Evolutionary conservation across 2,797 vertebrate genomes (phyloP).

Genomic region (Streptopelia turtur): DNA sequence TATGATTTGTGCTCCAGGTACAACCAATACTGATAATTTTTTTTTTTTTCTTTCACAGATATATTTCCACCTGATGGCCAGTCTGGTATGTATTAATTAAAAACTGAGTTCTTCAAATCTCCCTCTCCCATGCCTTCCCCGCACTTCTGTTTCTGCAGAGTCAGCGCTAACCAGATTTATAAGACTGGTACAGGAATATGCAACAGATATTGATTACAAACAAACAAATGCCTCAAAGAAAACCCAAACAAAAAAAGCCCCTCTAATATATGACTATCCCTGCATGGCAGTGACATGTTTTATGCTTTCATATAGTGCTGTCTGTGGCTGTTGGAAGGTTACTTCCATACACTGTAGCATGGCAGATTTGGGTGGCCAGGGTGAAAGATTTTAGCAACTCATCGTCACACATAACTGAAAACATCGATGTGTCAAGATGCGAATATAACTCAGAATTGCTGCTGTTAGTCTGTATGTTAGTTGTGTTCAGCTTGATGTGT

Average conservation of each 20-base stretch:
- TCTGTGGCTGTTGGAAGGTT: background rate
- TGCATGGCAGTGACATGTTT: background rate
- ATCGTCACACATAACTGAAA: background rate
- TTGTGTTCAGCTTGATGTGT: background rate
- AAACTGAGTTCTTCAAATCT: background rate
- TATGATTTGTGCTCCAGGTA: background rate
- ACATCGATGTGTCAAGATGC: background rate
- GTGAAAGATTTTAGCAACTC: background rate
- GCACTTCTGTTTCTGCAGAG: background rate
- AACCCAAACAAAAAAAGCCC: background rate
- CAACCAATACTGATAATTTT: slow-evolving; percentile 10
- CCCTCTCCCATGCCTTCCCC: background rate
- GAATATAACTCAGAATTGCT: background rate
- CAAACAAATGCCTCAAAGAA: background rate
- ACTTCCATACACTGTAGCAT: rapidly evolving
- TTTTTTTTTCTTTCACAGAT: slow-evolving; percentile 44
- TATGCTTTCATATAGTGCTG: background rate
- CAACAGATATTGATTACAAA: background rate
- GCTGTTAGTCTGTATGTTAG: background rate
- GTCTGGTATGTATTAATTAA: slow-evolving; percentile 63
- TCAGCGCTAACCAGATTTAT: background rate
- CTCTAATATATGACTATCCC: background rate
- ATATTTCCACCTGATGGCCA: slow-evolving; percentile 49
- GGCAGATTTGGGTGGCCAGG: background rate
- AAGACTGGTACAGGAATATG: background rate